phyloP scores from a whole-genome alignment of 2,797 vertebrate species.

The Xiphorhynchus erythropygius region DNA sequence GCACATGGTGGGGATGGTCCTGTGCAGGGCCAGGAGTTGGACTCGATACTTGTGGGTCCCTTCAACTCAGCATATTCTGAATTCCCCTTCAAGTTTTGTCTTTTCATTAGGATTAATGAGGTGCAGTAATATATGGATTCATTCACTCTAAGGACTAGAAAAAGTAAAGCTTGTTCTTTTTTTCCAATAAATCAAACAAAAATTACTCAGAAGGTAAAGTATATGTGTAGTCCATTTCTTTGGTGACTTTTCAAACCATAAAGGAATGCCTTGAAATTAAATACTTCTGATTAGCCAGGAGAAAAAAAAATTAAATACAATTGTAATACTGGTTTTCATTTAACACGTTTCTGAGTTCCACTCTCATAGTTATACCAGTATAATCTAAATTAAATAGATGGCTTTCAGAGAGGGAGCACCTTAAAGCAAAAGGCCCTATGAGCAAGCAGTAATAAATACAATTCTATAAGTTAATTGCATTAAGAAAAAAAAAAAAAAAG shows the following conservation, averaged over 20 bases:
- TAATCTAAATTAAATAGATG: not conserved
- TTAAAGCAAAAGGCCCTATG: not conserved
- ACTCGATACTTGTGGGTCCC: not conserved
- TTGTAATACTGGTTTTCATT: not conserved
- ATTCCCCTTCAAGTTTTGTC: constrained; percentile 7
- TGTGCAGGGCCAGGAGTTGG: not conserved
- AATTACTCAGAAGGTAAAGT: not conserved
- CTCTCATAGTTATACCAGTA: not conserved
- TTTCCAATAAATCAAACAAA: constrained; percentile 33
- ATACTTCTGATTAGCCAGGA: not conserved
- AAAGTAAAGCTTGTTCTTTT: not conserved
- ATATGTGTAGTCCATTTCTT: not conserved
- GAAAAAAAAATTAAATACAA: not conserved
- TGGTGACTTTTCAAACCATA: not conserved
- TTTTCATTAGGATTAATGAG: constrained; percentile 32
- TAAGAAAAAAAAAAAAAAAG: not conserved
- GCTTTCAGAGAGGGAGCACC: not conserved
- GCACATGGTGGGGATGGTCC: not conserved
- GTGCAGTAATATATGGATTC: constrained; percentile 19
- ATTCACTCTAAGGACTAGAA: constrained; percentile 18
- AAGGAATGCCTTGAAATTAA: not conserved
- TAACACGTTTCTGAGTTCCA: not conserved
- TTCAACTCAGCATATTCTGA: not conserved
- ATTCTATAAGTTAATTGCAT: not conserved
- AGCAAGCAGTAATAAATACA: not conserved